phyloP scores from a whole-genome alignment of 2,797 vertebrate genomes.

The Ammospiza maritima region DNA sequence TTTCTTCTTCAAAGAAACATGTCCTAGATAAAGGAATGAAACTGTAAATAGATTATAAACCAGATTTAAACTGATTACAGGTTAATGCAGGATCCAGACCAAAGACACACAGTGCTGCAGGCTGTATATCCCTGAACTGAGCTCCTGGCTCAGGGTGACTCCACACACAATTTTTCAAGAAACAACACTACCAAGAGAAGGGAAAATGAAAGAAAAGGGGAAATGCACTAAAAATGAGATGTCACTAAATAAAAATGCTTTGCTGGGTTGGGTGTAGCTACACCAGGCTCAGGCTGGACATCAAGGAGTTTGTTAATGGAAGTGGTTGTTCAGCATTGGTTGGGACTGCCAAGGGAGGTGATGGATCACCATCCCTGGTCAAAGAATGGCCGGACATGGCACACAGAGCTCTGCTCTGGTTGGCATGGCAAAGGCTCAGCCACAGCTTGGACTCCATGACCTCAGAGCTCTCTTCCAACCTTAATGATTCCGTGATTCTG shows the following conservation, averaged over 20 bases:
- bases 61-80: neutral
- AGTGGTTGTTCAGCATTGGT: neutral
- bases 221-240: neutral
- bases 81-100: neutral
- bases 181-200: neutral
- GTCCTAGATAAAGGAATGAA: conserved; percentile 23
- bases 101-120: neutral
- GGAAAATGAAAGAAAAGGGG: neutral
- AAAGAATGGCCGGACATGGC: rapidly evolving
- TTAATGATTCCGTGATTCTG: neutral
- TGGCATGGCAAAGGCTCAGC: neutral
- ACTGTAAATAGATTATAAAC: conserved; percentile 16
- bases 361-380: neutral
- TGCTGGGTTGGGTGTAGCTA: neutral
- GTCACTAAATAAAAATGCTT: neutral
- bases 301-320: neutral
- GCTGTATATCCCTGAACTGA: neutral
- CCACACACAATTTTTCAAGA: neutral
- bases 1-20: conserved; percentile 55
- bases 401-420: neutral
- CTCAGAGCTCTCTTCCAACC: neutral
- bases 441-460: neutral
- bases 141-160: neutral
- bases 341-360: neutral
- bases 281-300: neutral